These are phyloP conservation scores for Platorchestia sp. DNA, from an alignment of 1,140 invertebrate genomes.

Conservation along the genomic window DNA sequence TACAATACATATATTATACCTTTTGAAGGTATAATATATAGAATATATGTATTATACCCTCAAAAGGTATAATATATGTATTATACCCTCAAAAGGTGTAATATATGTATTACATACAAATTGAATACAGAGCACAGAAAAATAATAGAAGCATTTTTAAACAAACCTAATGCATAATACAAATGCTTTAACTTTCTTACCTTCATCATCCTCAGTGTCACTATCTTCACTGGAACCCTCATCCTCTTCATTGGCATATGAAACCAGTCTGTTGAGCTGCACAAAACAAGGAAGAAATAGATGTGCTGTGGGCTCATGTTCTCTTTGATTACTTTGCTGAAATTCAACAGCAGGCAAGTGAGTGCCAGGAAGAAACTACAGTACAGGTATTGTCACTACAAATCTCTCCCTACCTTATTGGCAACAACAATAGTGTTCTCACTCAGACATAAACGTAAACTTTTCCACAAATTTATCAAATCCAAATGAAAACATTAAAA, in stretches of 20 bases:
- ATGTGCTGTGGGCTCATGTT: background rate
- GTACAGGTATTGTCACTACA: background rate
- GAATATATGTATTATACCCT: too few relatives aligned
- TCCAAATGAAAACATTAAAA: background rate
- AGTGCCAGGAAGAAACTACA: background rate
- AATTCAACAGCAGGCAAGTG: background rate
- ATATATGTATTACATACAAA: too few relatives aligned
- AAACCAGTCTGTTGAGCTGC: conserved; percentile 52
- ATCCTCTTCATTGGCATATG: conserved; percentile 59
- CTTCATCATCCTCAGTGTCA: conserved; percentile 51
- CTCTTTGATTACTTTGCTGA: background rate
- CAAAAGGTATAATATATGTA: too few relatives aligned
- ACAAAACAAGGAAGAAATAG: background rate
- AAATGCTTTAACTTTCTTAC: background rate
- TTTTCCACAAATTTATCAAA: background rate
- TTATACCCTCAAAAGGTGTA: too few relatives aligned
- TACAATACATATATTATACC: too few relatives aligned
- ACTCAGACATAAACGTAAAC: background rate
- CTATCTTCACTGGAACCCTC: conserved; percentile 43
- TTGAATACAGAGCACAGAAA: background rate
- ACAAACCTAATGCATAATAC: background rate
- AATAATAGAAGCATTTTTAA: background rate
- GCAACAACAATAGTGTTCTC: background rate
- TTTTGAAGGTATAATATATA: too few relatives aligned
- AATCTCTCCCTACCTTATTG: too few relatives aligned